These are phyloP conservation scores for Anser brachyrhynchus DNA, from an alignment of 2,113 vertebrate genomes.

Conservation along the genomic window DNA sequence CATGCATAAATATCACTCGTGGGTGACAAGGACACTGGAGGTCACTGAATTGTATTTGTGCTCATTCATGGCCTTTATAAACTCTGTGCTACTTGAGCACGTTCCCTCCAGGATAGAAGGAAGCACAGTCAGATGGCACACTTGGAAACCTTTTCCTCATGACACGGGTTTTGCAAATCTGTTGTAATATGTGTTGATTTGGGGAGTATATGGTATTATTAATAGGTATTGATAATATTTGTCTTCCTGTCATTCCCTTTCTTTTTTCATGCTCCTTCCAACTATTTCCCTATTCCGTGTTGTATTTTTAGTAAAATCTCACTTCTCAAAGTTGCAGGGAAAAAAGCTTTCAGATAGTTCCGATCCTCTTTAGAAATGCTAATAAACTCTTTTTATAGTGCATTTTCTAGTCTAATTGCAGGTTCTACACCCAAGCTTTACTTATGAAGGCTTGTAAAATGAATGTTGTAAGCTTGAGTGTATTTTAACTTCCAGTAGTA, in stretches of 20 bases:
- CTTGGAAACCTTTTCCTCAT: neutral
- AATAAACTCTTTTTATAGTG: constrained; percentile 10
- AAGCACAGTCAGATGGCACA: neutral
- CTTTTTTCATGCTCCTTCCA: neutral
- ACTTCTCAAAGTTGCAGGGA: neutral
- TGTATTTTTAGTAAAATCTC: neutral
- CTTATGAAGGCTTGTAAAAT: neutral
- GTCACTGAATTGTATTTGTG: constrained; percentile 41
- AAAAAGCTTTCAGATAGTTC: neutral
- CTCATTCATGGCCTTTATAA: constrained; percentile 9
- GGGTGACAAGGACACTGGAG: constrained; percentile 61
- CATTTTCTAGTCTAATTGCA: constrained; percentile 44
- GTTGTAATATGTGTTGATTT: neutral
- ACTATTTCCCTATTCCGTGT: neutral
- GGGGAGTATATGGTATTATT: neutral
- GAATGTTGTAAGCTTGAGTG: neutral
- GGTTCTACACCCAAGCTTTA: neutral
- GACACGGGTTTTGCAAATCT: neutral
- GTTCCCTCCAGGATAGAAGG: neutral
- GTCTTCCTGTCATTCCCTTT: neutral
- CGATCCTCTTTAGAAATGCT: neutral
- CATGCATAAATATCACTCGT: constrained; percentile 64
- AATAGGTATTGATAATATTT: neutral
- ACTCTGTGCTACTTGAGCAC: neutral
- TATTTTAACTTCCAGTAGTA: constrained; percentile 3